Evolutionary conservation across 2,113 vertebrate species (phyloP), one percentile per base, ranked within the genome.

Genomic region (Mus spicilegus): DNA sequence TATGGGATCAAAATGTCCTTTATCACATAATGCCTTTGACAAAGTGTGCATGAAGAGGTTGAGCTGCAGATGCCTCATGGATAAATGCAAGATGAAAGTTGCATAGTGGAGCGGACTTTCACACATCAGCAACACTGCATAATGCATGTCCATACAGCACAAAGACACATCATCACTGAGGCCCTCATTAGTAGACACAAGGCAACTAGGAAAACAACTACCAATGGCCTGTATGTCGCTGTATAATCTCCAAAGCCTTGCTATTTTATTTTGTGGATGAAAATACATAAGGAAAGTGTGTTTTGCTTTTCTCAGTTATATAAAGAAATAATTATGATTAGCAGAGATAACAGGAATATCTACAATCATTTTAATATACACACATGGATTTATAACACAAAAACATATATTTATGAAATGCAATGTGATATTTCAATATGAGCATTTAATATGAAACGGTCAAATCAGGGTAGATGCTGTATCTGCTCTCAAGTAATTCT

Each of bases 1-100:
- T 63, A 73, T 90, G 87, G 91, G 3, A 63, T 84, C 14, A 76
- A 90, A 24, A 12, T 6, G 19, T 82, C 54, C 61, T 91, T 94
- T 87, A 51, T 69, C 92, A 93, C 75, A 19, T 24, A 1, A 65
- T 85, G 24, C 54, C n/a, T 61, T 93, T 85, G 63, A 87, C 69
- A 76, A 87, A 19, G 91, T 70, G 3, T 80, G 63, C 49, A 94
- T 54, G 70, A 85, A 54, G 10, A 94, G 93, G 67, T 2, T 42
- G n/a, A 82, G 87, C 73, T 39, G 33, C 86, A 88, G 94, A 87
- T 54, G 73, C 36, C 49, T 24, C 39, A 70, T 88, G 85, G 96
- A 96, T 93, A 58, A 91, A 95, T 46, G 61, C 88, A 70, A 80
- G 84, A 91, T 12, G 73, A 67, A 89, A 85, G 88, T 90, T 92